These are phyloP conservation scores for Sinhomidia bicolor DNA, from an alignment of 2,888 invertebrate genomes.

Conservation along the genomic window DNA sequence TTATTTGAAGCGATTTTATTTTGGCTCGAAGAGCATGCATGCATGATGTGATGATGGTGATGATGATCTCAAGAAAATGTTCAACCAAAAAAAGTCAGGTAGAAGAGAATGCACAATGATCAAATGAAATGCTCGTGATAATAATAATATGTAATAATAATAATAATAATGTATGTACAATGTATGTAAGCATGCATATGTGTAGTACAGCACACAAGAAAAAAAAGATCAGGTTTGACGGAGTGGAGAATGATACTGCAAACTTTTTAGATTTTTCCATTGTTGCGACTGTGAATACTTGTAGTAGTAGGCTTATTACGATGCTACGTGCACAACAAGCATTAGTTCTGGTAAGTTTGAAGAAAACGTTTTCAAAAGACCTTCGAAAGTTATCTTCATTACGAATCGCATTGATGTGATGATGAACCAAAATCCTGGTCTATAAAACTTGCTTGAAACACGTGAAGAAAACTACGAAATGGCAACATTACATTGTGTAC, in stretches of 20 bases:
- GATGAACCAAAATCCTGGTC: neutral
- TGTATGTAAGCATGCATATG: too few relatives aligned
- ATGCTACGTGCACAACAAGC: too few relatives aligned
- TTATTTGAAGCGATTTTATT: neutral
- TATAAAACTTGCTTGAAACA: slow-evolving; percentile 5
- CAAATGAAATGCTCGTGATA: neutral
- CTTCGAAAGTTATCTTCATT: neutral
- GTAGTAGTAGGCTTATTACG: too few relatives aligned
- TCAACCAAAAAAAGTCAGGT: neutral
- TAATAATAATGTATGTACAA: too few relatives aligned
- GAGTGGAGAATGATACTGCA: slow-evolving; percentile 9
- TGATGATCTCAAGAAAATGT: neutral
- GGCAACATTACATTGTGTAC: too few relatives aligned
- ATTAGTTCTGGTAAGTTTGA: neutral
- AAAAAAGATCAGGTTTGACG: neutral
- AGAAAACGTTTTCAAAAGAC: neutral
- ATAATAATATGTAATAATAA: too few relatives aligned
- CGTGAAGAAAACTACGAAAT: too few relatives aligned
- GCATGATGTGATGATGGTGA: neutral
- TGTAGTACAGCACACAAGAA: too few relatives aligned
- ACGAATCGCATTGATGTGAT: neutral
- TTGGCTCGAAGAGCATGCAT: neutral
- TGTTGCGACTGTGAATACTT: neutral
- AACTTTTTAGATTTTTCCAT: neutral
- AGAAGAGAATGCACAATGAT: neutral